Percentiles rank a stretch among this genome's conserved stretches.
Conservation (phyloP, 2,888 invertebrate genomes). For the Empis stercorea region DNA sequence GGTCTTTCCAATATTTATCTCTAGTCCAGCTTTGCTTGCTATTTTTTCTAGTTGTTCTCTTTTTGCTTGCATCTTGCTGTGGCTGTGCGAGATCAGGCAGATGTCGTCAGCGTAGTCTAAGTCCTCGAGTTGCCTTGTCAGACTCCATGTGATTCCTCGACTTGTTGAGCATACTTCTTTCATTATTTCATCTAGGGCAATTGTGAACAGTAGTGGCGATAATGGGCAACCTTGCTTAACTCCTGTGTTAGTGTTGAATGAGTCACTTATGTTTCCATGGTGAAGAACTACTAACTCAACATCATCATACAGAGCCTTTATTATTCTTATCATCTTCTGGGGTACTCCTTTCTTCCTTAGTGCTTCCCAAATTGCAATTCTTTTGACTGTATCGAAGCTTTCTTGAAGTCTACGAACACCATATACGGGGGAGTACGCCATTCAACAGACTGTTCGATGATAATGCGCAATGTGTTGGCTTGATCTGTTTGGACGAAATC, state of each 20-base stretch:
- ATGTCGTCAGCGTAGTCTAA: too few relatives aligned
- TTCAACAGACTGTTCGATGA: slow-evolving; percentile 4
- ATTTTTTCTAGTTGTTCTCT: too few relatives aligned
- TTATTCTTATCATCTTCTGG: too few relatives aligned
- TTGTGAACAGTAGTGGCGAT: too few relatives aligned
- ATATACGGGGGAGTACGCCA: slow-evolving; percentile 5
- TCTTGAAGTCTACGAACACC: slow-evolving; percentile 11
- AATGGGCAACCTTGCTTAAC: neutral
- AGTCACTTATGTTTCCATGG: neutral
- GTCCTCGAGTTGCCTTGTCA: too few relatives aligned
- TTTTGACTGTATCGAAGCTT: slow-evolving; percentile 11
- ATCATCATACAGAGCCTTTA: too few relatives aligned
- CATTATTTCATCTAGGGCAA: neutral
- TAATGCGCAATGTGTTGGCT: slow-evolving; percentile 11
- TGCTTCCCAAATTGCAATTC: slow-evolving; percentile 6
- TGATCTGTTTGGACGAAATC: slow-evolving; percentile 8
- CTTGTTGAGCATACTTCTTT: neutral
- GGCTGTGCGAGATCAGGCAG: too few relatives aligned
- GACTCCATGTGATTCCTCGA: neutral
- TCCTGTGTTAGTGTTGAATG: neutral
- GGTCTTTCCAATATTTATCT: too few relatives aligned
- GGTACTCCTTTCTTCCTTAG: too few relatives aligned
- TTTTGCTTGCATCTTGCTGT: too few relatives aligned
- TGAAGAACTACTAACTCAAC: too few relatives aligned
- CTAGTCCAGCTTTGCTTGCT: too few relatives aligned